Evolutionary conservation across 2,113 vertebrate genomes (phyloP).

Genomic region (Carlito syrichta): DNA sequence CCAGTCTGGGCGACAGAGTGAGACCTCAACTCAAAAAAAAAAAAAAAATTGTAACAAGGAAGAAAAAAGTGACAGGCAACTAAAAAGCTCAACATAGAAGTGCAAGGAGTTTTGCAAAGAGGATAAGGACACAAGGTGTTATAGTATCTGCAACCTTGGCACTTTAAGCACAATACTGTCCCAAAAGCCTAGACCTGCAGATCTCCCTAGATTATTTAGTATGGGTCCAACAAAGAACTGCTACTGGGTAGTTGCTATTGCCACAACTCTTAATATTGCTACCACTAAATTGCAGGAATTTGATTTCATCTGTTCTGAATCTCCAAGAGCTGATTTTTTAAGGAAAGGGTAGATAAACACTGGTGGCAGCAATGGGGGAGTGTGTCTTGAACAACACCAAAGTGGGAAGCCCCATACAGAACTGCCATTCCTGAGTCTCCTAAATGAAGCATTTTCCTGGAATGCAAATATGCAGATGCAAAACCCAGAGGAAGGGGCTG

Average conservation of each 20-base stretch:
- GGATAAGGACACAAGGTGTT: neutral
- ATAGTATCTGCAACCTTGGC: neutral
- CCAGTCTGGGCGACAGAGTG: no score
- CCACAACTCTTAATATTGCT: neutral
- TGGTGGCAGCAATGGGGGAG: fast-evolving
- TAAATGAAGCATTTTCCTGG: neutral
- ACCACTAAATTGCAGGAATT: neutral
- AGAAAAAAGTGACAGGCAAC: neutral
- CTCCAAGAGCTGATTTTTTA: neutral
- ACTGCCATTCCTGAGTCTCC: neutral
- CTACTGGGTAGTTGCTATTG: neutral
- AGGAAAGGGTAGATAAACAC: neutral
- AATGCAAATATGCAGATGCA: neutral
- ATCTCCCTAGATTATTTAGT: neutral
- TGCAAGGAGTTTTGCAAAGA: neutral
- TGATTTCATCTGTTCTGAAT: neutral
- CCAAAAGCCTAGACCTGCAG: neutral
- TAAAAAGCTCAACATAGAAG: neutral
- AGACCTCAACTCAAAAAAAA: no score
- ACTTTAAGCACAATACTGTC: neutral
- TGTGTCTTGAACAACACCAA: neutral
- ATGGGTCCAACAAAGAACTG: neutral
- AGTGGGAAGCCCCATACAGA: neutral
- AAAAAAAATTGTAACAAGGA: neutral
- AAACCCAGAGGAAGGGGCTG: neutral